Evolutionary conservation across 2,888 invertebrate species (phyloP), one percentile per base, ranked within the genome.

Genomic region (Tolmerus cingulatus): DNA sequence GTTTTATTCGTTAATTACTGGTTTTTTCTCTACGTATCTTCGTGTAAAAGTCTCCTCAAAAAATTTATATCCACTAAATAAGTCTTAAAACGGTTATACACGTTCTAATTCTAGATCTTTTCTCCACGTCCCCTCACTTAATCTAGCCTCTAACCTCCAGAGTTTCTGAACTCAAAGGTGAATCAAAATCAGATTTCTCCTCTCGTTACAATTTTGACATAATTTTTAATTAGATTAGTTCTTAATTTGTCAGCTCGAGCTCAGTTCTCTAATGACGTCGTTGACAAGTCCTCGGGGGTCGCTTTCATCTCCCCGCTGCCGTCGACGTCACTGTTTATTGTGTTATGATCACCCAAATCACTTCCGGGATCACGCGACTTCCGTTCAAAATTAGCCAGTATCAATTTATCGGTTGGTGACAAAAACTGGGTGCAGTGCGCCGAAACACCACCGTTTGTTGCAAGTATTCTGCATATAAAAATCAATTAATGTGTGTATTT

Each of bases 281-380:
- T 78, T n/a, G 87, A 87, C 66, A 88, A 30, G 74, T 88, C 88
- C 74, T 88, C 88, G 16, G 88, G 88, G 77, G 87, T 87, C 34
- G 87, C 43, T 43, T 88, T 88, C 5, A 87, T 87, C 66, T 88
- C 88, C 16, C 74, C 66, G 30, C 51, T 86, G 19, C 79, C 74
- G 16, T 74, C 76, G 19, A 82, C 66, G 51, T 79, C 57, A 16
- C 77, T 87, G n/a, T 74, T 88, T 5, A 66, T 46, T 19, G 51
- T 19, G 12, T 74, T 19, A 19, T 76, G 78, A 12, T 87, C 87
- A 5, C 43, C 79, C 14, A 87, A 43, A 34, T 87, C 87, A 14
- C 16, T 34, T 76, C 86, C 66, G 57, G 76, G 57, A 34, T 55
- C 30, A 14, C 76, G 55, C 14, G 40, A 84, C 9, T 87, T 87